Evolutionary conservation across 2,113 vertebrate species (phyloP).

Genomic region (Turnix velox): DNA sequence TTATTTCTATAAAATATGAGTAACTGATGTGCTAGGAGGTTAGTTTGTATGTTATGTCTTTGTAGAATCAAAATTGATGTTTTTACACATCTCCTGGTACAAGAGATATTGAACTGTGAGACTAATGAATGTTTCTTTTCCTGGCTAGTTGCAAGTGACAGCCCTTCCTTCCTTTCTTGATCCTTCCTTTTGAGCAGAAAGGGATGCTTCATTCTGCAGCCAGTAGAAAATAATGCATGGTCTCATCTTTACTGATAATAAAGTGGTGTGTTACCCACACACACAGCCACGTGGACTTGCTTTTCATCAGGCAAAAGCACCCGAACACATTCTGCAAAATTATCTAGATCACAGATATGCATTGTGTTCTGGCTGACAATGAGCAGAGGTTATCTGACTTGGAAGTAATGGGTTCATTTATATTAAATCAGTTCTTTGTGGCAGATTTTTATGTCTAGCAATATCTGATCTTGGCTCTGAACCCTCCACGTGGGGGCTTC

Average conservation of each 20-base stretch:
- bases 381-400: background rate
- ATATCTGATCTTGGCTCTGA: background rate
- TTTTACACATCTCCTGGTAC: background rate
- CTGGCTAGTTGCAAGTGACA: background rate
- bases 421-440: background rate
- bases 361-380: background rate
- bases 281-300: background rate
- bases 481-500: background rate
- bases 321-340: background rate
- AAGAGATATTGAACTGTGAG: too few species aligned
- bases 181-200: background rate
- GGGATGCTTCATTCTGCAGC: background rate
- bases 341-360: background rate
- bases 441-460: background rate
- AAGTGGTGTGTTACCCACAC: background rate
- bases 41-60: background rate
- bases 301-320: background rate
- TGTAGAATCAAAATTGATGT: background rate
- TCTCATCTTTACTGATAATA: background rate
- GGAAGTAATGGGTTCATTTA: background rate
- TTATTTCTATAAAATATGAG: background rate
- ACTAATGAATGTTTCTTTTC: background rate
- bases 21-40: background rate
- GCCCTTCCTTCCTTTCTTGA: background rate
- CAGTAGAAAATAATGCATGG: background rate